A percentile compares a stretch with the other conserved stretches of the same genome.
Conservation (phyloP, 2,797 vertebrate species). For the Philypnodon macrostomus region DNA sequence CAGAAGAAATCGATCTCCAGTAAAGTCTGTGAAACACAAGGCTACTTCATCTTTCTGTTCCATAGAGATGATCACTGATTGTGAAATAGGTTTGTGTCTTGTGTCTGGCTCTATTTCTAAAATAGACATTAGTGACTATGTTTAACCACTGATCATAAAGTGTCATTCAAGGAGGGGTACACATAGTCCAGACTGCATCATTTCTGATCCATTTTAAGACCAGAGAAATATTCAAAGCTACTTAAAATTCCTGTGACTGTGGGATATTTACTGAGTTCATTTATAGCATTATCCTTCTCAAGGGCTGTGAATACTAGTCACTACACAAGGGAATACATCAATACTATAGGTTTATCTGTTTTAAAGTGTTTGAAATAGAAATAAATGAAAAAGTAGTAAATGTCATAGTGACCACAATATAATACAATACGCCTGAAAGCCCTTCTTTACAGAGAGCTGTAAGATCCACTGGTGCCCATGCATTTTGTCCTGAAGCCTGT, state of each 20-base stretch:
- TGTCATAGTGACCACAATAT: no score
- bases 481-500: slow-evolving; percentile 57
- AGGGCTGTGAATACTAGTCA: slow-evolving; percentile 43
- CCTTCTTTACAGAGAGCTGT: slow-evolving; percentile 37
- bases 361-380: slow-evolving; percentile 28
- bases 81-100: slow-evolving; percentile 15
- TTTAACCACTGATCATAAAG: slow-evolving; percentile 22
- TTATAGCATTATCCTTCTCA: slow-evolving; percentile 60
- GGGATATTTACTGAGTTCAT: slow-evolving; percentile 57
- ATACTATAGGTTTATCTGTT: slow-evolving; percentile 13
- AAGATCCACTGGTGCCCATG: slow-evolving; percentile 48
- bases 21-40: slow-evolving; percentile 76
- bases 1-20: slow-evolving; percentile 90
- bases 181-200: slow-evolving; percentile 43
- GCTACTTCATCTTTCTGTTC: slow-evolving; percentile 52
- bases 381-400: slow-evolving; percentile 30
- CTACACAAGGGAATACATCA: slow-evolving; percentile 13
- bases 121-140: not conserved
- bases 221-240: slow-evolving; percentile 52
- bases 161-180: slow-evolving; percentile 41
- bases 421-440: no score
- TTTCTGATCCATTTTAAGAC: slow-evolving; percentile 48
- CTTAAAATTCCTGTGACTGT: slow-evolving; percentile 62
- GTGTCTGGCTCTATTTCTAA: slow-evolving; percentile 17
- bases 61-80: slow-evolving; percentile 36